Evolutionary conservation across 2,113 vertebrate species (phyloP).

Genomic region (Hassar affinis): DNA sequence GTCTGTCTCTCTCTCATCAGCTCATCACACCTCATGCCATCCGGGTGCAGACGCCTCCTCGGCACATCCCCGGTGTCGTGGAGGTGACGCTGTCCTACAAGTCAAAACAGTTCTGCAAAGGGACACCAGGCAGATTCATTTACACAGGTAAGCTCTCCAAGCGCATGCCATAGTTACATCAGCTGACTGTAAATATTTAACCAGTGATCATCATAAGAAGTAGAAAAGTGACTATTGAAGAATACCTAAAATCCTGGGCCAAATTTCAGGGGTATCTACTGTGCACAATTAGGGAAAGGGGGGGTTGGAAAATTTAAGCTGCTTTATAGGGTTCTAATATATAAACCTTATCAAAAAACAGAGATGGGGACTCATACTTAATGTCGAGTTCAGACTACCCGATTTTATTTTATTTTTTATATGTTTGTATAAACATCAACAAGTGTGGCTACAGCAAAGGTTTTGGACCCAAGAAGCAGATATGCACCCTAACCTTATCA

Average conservation of each 20-base stretch:
- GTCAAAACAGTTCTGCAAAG: conserved; percentile 99
- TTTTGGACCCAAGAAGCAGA: no score
- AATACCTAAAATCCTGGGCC: neutral
- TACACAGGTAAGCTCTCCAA: conserved; percentile 48
- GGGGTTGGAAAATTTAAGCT: neutral
- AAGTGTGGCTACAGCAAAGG: no score
- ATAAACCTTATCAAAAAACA: neutral
- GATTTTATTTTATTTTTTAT: no score
- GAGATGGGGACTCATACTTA: no score
- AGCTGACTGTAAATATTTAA: neutral
- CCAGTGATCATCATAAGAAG: neutral
- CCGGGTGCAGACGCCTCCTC: conserved; percentile 94
- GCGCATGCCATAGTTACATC: neutral
- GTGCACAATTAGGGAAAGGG: neutral
- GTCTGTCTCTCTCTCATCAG: conserved; percentile 61
- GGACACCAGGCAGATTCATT: conserved; percentile 62
- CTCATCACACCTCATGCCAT: conserved; percentile 99
- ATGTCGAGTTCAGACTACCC: no score
- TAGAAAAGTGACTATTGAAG: neutral
- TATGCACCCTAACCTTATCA: no score
- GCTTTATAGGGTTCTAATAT: neutral
- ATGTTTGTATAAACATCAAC: no score
- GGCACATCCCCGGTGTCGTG: conserved; percentile 97
- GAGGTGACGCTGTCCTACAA: conserved; percentile 99
- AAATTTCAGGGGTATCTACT: neutral